Conservation (phyloP, 2,888 invertebrate species). For the Drosophila pseudotakahashii region DNA sequence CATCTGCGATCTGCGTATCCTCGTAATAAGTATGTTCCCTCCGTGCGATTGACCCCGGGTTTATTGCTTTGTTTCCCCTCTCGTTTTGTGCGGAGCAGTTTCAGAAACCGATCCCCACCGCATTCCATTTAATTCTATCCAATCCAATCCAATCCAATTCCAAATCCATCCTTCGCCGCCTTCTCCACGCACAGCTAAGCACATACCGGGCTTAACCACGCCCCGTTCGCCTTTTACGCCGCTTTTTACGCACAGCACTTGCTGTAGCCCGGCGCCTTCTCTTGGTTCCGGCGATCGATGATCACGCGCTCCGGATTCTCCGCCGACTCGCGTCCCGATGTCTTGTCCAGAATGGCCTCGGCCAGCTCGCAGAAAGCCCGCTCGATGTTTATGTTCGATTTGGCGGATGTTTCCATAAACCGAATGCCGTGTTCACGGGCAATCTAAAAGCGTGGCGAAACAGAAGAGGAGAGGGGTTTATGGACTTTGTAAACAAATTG, state of each 20-base stretch:
- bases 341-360: slow-evolving; percentile 97
- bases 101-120: slow-evolving; percentile 32
- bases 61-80: slow-evolving; percentile 50
- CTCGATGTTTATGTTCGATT: slow-evolving; percentile 98
- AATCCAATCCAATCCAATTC: slow-evolving; percentile 4
- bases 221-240: slow-evolving; percentile 4
- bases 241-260: slow-evolving; percentile 84
- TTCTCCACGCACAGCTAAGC: neutral
- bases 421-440: slow-evolving; percentile 97
- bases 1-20: slow-evolving; percentile 5
- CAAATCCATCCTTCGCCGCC: slow-evolving; percentile 10
- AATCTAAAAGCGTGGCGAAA: slow-evolving; percentile 87
- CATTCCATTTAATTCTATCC: neutral
- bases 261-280: slow-evolving; percentile 83
- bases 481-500: slow-evolving; percentile 32
- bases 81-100: slow-evolving; percentile 30
- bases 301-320: slow-evolving; percentile 90
- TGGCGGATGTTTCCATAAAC: slow-evolving; percentile 99
- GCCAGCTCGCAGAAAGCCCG: slow-evolving; percentile 97
- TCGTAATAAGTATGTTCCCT: slow-evolving; percentile 30
- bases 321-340: slow-evolving; percentile 91
- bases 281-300: slow-evolving; percentile 88
- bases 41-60: slow-evolving; percentile 31
- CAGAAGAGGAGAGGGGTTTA: neutral
- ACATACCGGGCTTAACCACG: slow-evolving; percentile 17